Evolutionary conservation across 2,797 vertebrate species (phyloP), one percentile per base, ranked within the genome.

Genomic region (Graptemys geographica): DNA sequence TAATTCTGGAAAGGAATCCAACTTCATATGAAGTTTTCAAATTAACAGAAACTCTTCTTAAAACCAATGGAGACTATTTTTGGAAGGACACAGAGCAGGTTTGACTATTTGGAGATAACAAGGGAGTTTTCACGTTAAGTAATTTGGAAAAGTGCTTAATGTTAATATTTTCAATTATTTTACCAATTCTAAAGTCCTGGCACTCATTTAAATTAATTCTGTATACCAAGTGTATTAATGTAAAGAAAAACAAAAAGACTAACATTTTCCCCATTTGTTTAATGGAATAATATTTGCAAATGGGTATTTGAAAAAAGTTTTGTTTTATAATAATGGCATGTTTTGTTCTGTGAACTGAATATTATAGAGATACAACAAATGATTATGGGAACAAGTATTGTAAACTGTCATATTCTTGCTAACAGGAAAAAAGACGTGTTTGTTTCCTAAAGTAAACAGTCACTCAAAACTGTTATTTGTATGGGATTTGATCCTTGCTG

Each of bases 261-360:
- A 79, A 72, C 4, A 47, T 33, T 86, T 89, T 94, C 52, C 55
- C 57, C 8, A 56, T 81, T 92, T 95, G 69, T 69, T 92, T 83
- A 87, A 85, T 4, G 72, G 55, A 86, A 56, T 62, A 86, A 56
- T 62, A 49, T 78, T 91, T 83, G 82, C 49, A 79, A 53, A 89
- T 41, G 82, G 9, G 13, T 85, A 56, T 57, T 82, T 83, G 78
- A 51, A 53, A 88, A 86, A 78, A 10, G 19, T 33, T 33, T 76
- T 79, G 12, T 25, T 78, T 33, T 87, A 33, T 55, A 72, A 87
- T 10, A 91, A 28, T 72, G 89, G 27, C 55, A 37, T 19, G 47
- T 41, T 57, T 88, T 92, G 52, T 89, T 93, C 83, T 90, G 79
- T 94, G n/a, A 91, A 86, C 44, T 82, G 47, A 83, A 89, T 81